These are phyloP conservation scores for Xiphorhynchus elegans DNA, from an alignment of 2,113 vertebrate genomes.

Conservation along the genomic window DNA sequence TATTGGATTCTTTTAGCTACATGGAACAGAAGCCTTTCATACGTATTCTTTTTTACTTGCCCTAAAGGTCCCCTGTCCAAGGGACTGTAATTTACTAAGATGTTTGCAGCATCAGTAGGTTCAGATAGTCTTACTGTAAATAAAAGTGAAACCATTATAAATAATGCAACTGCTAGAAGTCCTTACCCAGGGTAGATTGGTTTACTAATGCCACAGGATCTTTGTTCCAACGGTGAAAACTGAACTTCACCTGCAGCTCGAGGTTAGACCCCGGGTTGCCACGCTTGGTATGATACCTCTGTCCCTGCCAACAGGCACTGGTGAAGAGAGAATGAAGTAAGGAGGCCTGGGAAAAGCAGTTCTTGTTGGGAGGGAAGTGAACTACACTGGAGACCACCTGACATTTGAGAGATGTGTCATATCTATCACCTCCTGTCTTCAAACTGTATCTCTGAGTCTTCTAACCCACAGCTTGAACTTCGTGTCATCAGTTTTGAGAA, in stretches of 20 bases:
- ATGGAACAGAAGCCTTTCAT: neutral
- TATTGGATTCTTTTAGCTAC: neutral
- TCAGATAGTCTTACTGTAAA: neutral
- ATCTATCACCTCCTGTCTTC: neutral
- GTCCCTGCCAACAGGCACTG: neutral
- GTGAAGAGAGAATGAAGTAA: neutral
- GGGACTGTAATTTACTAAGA: neutral
- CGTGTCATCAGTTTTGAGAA: neutral
- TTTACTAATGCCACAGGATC: neutral
- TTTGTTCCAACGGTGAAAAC: neutral
- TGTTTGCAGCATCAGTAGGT: neutral
- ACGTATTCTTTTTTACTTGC: neutral
- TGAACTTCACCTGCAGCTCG: neutral
- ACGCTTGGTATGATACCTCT: fast-evolving
- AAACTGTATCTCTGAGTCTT: neutral
- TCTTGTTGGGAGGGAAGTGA: neutral
- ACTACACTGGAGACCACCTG: neutral
- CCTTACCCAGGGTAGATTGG: neutral
- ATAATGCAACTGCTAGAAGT: neutral
- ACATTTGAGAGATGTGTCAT: fast-evolving
- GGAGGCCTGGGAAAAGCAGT: neutral
- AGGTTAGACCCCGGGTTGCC: neutral
- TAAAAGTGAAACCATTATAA: neutral
- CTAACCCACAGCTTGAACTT: neutral
- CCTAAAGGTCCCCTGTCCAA: neutral